phyloP scores from a whole-genome alignment of 2,113 vertebrate species.

The Notiomystis cincta region DNA sequence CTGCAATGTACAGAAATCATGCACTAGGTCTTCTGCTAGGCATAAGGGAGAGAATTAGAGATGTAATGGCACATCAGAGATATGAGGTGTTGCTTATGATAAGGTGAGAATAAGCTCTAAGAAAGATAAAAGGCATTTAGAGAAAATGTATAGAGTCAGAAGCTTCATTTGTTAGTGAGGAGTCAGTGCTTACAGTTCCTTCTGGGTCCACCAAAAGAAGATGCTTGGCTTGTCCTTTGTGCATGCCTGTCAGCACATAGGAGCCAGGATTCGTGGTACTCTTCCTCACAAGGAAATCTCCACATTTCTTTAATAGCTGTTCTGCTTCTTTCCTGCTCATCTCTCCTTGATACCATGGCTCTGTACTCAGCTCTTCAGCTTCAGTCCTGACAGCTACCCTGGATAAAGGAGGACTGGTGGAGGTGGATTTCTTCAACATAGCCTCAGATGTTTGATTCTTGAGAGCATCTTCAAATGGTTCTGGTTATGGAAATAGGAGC shows the following conservation, averaged over 20 bases:
- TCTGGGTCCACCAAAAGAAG: slow-evolving; percentile 94
- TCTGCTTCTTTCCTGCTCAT: slow-evolving; percentile 95
- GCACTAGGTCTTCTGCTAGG: background rate
- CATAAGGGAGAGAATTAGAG: background rate
- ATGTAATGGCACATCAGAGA: background rate
- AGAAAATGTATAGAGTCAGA: background rate
- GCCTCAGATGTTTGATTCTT: slow-evolving; percentile 74
- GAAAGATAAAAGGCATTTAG: background rate
- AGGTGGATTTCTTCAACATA: slow-evolving; percentile 78
- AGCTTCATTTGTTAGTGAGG: background rate
- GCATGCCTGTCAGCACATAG: slow-evolving; percentile 94
- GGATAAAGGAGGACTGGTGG: slow-evolving; percentile 82
- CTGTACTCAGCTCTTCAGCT: slow-evolving; percentile 81
- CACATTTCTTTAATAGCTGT: slow-evolving; percentile 84
- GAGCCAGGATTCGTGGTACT: slow-evolving; percentile 93
- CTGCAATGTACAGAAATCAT: background rate
- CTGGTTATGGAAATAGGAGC: slow-evolving; percentile 62
- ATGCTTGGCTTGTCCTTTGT: slow-evolving; percentile 91
- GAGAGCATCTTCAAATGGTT: slow-evolving; percentile 94
- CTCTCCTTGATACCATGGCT: slow-evolving; percentile 91
- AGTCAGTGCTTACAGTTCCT: slow-evolving; percentile 83
- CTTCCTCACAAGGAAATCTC: slow-evolving; percentile 95
- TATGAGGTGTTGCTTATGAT: background rate
- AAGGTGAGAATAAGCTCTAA: background rate
- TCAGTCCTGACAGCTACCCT: slow-evolving; percentile 71